Base-by-base conservation (phyloP, 2,888 invertebrate genomes). In the Pilophorus perplexus region DNA sequence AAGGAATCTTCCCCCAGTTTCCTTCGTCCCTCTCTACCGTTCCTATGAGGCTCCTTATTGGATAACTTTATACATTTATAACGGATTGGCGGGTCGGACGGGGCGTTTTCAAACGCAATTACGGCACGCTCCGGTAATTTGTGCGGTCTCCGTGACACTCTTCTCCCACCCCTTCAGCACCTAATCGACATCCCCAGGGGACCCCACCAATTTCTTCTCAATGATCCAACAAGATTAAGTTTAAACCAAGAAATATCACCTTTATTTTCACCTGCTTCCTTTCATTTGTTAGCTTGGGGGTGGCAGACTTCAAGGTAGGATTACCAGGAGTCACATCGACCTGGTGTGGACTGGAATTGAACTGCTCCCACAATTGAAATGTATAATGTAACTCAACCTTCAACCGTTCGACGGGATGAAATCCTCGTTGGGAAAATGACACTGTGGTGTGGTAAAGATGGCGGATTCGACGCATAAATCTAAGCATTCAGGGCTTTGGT, bases 1-100 rank as follows among this genome's bases (percentile, higher is more conserved):
- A 60, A 60, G 60, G 60, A 60, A 46, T 60, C 60, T 18, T 44
- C 60, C 46, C 27, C 25, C 4, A n/a, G 3, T 6, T 8, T 50
- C 50, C 25, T 37, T 37, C 16, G 14, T 8, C 54, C 18, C 18
- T 16, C 33, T 33, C 54, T 6, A 44, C 55, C 55, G 4, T 22
- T 55, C 46, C 62, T 44, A n/a, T 23, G 10, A 8, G 38, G 54
- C 60, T 67, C 67, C 67, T 67, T 67, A 67, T 67, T 67, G 67
- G 67, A 59, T 67, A 67, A 67, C 67, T 67, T 67, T 67, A 42
- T 59, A 60, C 67, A 67, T 67, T 52, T 60, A 67, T 67, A 42
- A 67, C 44, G 50, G 50, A 59, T 59, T 18, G 48, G 48, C 22
- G 55, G 18, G 22, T 25, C n/a, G 46, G 66, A 12, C 25, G 6